Evolutionary conservation across 2,888 invertebrate genomes (phyloP).

Genomic region (Leistus spinibarbis): DNA sequence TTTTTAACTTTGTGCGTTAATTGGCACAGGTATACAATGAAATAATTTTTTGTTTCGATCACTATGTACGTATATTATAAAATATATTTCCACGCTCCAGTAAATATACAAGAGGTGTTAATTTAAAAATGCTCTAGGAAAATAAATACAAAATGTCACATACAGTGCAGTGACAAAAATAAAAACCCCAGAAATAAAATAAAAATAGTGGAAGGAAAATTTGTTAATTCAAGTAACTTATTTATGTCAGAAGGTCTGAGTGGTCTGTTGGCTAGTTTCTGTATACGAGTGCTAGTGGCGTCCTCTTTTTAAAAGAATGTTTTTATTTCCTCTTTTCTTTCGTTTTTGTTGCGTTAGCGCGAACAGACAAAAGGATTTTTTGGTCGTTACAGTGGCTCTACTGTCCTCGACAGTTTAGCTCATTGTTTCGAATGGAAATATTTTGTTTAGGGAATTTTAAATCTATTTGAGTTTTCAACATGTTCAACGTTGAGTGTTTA

Average conservation of each 20-base stretch:
- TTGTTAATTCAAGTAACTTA: slow-evolving; percentile 34
- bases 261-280: background rate
- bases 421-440: slow-evolving; percentile 24
- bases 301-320: background rate
- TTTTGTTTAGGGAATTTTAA: slow-evolving; percentile 4
- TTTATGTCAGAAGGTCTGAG: slow-evolving; percentile 22
- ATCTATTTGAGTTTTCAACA: background rate
- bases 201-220: slow-evolving; percentile 9
- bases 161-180: background rate
- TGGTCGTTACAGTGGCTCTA: slow-evolving; percentile 18
- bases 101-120: background rate
- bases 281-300: background rate
- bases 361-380: slow-evolving; percentile 27
- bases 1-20: too few species aligned
- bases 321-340: background rate
- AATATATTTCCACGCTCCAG: background rate
- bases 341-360: background rate
- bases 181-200: background rate
- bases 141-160: background rate
- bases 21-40: too few species aligned
- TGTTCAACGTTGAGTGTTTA: background rate
- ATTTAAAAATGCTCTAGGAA: background rate
- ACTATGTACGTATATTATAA: background rate
- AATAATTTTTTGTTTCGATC: background rate
- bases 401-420: slow-evolving; percentile 15